Evolutionary conservation across 2,113 vertebrate genomes (phyloP).

Genomic region (Paracanthobrama guichenoti): DNA sequence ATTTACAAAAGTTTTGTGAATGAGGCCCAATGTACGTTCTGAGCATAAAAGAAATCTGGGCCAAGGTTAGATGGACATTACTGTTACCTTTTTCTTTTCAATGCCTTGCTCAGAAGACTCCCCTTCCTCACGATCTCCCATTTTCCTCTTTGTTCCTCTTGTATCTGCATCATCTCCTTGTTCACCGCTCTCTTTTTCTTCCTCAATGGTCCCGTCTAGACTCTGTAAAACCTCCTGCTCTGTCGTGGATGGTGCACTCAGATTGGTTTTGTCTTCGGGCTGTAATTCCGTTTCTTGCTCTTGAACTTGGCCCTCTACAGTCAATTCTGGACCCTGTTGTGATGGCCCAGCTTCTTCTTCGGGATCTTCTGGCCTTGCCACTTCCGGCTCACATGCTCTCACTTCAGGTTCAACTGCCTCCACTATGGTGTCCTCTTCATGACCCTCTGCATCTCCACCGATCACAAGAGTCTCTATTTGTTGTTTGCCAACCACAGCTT

Average conservation of each 20-base stretch:
- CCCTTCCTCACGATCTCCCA: conserved; percentile 55
- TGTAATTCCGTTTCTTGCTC: neutral
- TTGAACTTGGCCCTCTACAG: neutral
- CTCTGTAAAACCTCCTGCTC: conserved; percentile 23
- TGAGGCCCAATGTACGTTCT: no score
- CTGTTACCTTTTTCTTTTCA: conserved; percentile 75
- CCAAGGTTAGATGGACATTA: neutral
- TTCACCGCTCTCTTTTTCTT: conserved; percentile 41
- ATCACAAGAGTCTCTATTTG: conserved; percentile 53
- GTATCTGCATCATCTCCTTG: conserved; percentile 42
- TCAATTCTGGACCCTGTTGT: conserved; percentile 51
- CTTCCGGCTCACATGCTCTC: conserved; percentile 45
- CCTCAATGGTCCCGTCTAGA: conserved; percentile 1
- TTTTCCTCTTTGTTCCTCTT: conserved; percentile 75
- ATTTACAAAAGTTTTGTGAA: no score
- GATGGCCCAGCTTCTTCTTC: conserved; percentile 31
- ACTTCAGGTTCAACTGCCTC: conserved; percentile 35
- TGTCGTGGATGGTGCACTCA: conserved; percentile 22
- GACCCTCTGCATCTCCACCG: conserved; percentile 54
- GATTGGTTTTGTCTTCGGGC: conserved; percentile 32
- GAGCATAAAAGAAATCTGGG: neutral
- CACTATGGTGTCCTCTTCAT: neutral
- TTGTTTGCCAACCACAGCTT: conserved; percentile 26
- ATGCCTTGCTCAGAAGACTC: conserved; percentile 57
- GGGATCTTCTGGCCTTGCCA: conserved; percentile 4